phyloP scores from a whole-genome alignment of 64 coral and sea anemone species.

The Montipora capricornis region DNA sequence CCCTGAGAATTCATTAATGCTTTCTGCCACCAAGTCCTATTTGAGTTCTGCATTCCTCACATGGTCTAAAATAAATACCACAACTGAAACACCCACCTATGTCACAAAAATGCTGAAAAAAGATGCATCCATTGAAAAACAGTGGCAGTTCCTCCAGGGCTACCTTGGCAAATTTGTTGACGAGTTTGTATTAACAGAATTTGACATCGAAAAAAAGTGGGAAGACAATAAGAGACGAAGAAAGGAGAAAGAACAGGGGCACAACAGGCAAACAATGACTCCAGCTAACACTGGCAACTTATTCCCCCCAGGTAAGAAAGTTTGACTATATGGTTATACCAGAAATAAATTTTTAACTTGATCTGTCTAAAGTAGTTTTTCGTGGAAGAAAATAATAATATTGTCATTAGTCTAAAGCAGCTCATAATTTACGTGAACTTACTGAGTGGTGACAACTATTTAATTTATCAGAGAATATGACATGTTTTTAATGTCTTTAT shows the following conservation, averaged over 20 bases:
- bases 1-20: background rate
- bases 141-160: constrained; percentile 3
- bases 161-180: constrained; percentile 67
- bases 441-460: too few relatives aligned
- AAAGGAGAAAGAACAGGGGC: constrained; percentile 39
- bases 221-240: constrained; percentile 20
- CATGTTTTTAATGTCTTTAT: too few relatives aligned
- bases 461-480: too few relatives aligned
- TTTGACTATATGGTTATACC: too few relatives aligned
- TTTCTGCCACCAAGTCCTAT: constrained; percentile 11
- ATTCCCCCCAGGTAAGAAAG: constrained; percentile 47
- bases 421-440: too few relatives aligned
- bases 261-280: constrained; percentile 17
- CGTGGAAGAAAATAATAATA: too few relatives aligned
- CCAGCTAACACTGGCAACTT: constrained; percentile 43
- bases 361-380: too few relatives aligned
- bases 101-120: background rate
- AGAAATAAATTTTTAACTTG: too few relatives aligned
- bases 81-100: background rate
- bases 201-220: constrained; percentile 62
- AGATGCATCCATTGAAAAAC: constrained; percentile 46
- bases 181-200: constrained; percentile 53
- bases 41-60: constrained; percentile 13
- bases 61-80: background rate
- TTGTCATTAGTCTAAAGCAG: too few relatives aligned